These are phyloP conservation scores for Anguilla pacifica DNA, from an alignment of 2,797 vertebrate species.

Conservation along the genomic window DNA sequence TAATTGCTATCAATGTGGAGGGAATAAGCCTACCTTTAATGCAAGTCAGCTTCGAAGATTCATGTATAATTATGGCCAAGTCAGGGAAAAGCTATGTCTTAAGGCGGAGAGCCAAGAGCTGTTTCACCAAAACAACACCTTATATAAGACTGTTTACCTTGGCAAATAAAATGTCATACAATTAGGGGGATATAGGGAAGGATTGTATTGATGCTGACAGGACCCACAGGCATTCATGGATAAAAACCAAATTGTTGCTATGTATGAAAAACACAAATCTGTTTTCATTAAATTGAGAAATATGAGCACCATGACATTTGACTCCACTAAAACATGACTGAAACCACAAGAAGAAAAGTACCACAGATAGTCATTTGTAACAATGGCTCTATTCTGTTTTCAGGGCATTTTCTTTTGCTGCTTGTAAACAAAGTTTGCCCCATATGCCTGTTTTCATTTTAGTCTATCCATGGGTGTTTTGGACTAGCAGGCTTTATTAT, in stretches of 20 bases:
- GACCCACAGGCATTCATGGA: background rate
- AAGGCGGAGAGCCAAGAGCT: background rate
- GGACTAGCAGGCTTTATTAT: background rate
- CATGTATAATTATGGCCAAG: background rate
- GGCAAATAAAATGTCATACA: background rate
- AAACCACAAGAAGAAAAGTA: background rate
- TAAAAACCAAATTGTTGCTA: constrained; percentile 1
- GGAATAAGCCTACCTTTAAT: background rate
- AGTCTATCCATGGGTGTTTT: background rate
- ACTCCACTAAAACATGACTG: background rate
- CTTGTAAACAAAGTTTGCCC: background rate
- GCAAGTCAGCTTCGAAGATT: background rate
- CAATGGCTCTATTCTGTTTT: background rate
- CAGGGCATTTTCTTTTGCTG: background rate
- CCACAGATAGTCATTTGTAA: background rate
- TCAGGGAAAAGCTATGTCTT: background rate
- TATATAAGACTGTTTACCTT: background rate
- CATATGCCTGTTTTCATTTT: background rate
- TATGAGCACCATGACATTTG: background rate
- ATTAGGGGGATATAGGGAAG: background rate
- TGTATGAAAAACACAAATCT: background rate
- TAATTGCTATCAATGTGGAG: background rate
- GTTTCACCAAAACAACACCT: background rate
- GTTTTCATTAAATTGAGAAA: background rate
- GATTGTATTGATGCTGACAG: constrained; percentile 8